These are phyloP conservation scores for Siderastrea siderea DNA, from an alignment of 92 coral and sea anemone species.

Conservation along the genomic window DNA sequence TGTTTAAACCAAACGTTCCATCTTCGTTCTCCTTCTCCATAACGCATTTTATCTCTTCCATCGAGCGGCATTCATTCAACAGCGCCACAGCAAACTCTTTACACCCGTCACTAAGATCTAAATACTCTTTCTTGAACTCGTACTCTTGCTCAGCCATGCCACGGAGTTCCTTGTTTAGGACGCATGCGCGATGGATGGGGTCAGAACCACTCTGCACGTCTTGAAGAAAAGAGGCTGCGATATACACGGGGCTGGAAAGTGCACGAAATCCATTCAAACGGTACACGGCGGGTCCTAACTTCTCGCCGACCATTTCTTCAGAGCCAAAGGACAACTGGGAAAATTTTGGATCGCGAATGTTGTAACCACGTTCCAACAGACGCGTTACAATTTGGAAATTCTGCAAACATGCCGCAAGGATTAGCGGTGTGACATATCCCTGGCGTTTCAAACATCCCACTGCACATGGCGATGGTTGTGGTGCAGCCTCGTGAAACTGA, in stretches of 20 bases:
- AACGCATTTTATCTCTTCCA: conserved; percentile 66
- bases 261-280: conserved; percentile 53
- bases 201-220: conserved; percentile 47
- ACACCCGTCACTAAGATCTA: conserved; percentile 40
- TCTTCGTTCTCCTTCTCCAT: conserved; percentile 52
- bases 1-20: conserved; percentile 12
- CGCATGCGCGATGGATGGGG: conserved; percentile 52
- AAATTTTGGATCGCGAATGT: conserved; percentile 15
- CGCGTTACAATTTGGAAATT: conserved; percentile 49
- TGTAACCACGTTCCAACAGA: conserved; percentile 45
- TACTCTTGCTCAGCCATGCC: conserved; percentile 43
- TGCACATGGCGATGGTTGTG: background rate
- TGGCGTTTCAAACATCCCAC: background rate
- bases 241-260: conserved; percentile 53
- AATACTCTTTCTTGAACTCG: conserved; percentile 62
- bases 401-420: conserved; percentile 55
- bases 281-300: conserved; percentile 47
- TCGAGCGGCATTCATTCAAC: conserved; percentile 61
- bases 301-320: conserved; percentile 7
- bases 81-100: conserved; percentile 59
- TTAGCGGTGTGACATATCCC: conserved; percentile 45
- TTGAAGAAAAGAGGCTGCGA: conserved; percentile 53
- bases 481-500: background rate
- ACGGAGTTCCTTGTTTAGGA: conserved; percentile 55
- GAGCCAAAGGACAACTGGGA: conserved; percentile 5